These are phyloP conservation scores for Aporophyla lueneburgensis DNA, from an alignment of 2,888 invertebrate species.

Conservation along the genomic window DNA sequence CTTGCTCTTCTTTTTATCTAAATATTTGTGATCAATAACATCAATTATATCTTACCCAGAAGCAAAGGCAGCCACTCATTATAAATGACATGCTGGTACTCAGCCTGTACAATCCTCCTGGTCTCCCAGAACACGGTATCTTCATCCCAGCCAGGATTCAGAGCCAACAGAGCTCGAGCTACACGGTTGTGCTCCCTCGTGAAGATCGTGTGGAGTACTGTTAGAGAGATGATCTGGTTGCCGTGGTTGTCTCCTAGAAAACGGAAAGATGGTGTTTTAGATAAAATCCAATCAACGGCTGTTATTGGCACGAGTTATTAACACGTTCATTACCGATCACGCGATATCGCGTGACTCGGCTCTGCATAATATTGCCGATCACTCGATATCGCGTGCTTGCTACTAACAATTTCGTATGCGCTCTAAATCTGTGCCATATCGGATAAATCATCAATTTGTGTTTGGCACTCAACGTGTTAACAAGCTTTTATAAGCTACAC, in stretches of 20 bases:
- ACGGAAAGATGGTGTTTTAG: neutral
- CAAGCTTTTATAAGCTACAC: too few species aligned
- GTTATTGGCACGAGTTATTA: too few species aligned
- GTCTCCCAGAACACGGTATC: constrained; percentile 94
- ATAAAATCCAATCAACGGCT: neutral
- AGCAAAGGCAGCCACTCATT: constrained; percentile 95
- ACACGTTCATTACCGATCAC: too few species aligned
- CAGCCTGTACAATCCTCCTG: constrained; percentile 93
- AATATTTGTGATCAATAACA: neutral
- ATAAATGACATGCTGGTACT: constrained; percentile 95
- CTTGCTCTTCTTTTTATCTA: too few species aligned
- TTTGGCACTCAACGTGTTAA: too few species aligned
- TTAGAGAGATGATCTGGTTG: constrained; percentile 95
- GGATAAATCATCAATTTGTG: too few species aligned
- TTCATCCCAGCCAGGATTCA: constrained; percentile 95
- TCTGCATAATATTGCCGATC: too few species aligned
- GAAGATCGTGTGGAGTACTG: constrained; percentile 93
- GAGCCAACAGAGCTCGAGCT: constrained; percentile 90
- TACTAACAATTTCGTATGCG: too few species aligned
- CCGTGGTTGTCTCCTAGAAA: constrained; percentile 93
- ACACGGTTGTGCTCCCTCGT: constrained; percentile 96
- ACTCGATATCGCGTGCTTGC: too few species aligned
- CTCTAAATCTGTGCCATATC: too few species aligned
- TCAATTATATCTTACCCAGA: constrained; percentile 89
- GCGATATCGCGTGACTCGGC: too few species aligned